Conservation (phyloP, 2,888 invertebrate genomes). For the Watsonalla binaria region DNA sequence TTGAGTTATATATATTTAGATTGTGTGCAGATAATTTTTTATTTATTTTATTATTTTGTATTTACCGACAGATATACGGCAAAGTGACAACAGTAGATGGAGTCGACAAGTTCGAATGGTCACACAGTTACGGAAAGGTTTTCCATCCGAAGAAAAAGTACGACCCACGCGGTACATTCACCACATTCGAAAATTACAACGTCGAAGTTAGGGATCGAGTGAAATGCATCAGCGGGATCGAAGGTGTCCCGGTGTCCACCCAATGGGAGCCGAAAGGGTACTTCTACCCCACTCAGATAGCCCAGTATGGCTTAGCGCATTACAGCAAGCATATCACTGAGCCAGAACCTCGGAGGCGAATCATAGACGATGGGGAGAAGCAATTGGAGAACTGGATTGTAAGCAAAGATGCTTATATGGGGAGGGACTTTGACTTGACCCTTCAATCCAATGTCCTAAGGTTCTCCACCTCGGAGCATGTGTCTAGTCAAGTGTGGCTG, state of each 20-base stretch:
- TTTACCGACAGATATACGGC: conserved; percentile 93
- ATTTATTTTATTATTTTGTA: too few relatives aligned
- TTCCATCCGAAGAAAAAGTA: conserved; percentile 94
- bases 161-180: conserved; percentile 93
- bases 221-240: conserved; percentile 95
- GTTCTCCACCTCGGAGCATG: conserved; percentile 85
- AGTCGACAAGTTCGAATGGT: conserved; percentile 94
- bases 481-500: conserved; percentile 83
- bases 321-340: conserved; percentile 96
- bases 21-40: too few relatives aligned
- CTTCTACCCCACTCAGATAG: conserved; percentile 98
- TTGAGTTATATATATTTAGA: too few relatives aligned
- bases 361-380: conserved; percentile 86
- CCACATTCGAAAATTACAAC: conserved; percentile 98
- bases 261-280: conserved; percentile 98
- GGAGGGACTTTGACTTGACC: conserved; percentile 79
- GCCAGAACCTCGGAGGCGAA: conserved; percentile 84
- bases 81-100: conserved; percentile 86
- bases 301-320: conserved; percentile 98
- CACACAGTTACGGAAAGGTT: conserved; percentile 95
- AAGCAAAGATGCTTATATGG: conserved; percentile 83
- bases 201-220: conserved; percentile 97
- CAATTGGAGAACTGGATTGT: conserved; percentile 84
- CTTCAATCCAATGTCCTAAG: conserved; percentile 82
- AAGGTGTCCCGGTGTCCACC: conserved; percentile 97